Evolutionary conservation across 2,797 vertebrate genomes (phyloP).

Genomic region (Darevskia nairensis): DNA sequence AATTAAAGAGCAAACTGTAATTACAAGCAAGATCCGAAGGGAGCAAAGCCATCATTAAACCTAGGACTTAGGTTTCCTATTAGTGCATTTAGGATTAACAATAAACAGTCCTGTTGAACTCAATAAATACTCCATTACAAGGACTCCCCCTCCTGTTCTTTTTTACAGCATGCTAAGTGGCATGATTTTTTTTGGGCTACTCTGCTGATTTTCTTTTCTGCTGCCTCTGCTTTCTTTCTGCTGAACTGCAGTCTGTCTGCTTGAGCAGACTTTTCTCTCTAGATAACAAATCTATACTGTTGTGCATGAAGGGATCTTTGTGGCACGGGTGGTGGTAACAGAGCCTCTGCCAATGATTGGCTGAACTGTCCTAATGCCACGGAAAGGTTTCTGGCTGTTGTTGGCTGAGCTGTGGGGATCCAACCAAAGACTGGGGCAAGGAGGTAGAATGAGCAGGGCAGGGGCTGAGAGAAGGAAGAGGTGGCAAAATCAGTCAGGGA

Average conservation of each 20-base stretch:
- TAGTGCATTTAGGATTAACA: conserved; percentile 75
- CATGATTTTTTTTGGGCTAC: conserved; percentile 47
- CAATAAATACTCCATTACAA: conserved; percentile 71
- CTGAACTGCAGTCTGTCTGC: conserved; percentile 3
- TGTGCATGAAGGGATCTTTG: neutral
- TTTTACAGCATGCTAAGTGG: conserved; percentile 56
- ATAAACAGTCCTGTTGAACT: conserved; percentile 72
- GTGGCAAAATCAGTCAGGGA: neutral
- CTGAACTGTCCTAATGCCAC: neutral
- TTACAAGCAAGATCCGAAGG: conserved; percentile 76
- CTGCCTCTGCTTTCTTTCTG: conserved; percentile 1
- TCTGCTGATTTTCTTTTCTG: conserved; percentile 41
- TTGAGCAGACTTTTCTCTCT: conserved; percentile 24
- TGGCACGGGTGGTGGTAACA: neutral
- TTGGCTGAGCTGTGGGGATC: neutral
- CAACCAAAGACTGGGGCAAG: neutral
- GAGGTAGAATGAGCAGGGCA: too few species aligned
- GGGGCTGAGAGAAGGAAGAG: neutral
- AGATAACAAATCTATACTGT: neutral
- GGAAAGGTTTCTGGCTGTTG: neutral
- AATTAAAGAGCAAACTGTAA: conserved; percentile 78
- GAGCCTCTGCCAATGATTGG: too few species aligned
- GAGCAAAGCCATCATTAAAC: conserved; percentile 69
- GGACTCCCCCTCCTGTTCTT: conserved; percentile 47
- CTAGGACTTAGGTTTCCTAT: conserved; percentile 66